phyloP scores from a whole-genome alignment of 2,888 invertebrate genomes.

The Drosophila phalerata region DNA sequence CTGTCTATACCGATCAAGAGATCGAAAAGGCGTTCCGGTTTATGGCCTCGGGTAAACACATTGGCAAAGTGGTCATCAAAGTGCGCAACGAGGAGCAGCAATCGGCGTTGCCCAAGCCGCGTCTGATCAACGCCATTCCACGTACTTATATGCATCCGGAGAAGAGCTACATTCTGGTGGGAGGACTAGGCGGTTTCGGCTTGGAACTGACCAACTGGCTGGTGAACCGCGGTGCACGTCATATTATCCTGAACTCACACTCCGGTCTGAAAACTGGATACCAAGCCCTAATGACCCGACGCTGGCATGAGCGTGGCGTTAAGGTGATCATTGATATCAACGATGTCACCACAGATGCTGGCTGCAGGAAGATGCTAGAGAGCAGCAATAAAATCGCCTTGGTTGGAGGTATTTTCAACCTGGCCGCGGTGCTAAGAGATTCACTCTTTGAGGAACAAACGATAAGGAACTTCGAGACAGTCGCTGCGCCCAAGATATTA shows the following conservation, averaged over 20 bases:
- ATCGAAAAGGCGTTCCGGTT: conserved; percentile 96
- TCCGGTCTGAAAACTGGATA: conserved; percentile 96
- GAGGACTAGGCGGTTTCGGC: conserved; percentile 98
- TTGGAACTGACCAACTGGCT: conserved; percentile 97
- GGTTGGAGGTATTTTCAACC: conserved; percentile 96
- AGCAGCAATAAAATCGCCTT: conserved; percentile 89
- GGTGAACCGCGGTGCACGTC: conserved; percentile 93
- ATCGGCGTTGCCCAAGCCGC: conserved; percentile 86
- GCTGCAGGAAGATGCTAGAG: conserved; percentile 88
- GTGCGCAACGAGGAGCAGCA: conserved; percentile 92
- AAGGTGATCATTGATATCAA: conserved; percentile 88
- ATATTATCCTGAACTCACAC: conserved; percentile 95
- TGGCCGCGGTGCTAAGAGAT: conserved; percentile 96
- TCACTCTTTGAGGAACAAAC: conserved; percentile 94
- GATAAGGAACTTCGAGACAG: conserved; percentile 91
- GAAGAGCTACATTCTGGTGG: conserved; percentile 91
- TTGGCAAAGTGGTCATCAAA: conserved; percentile 97
- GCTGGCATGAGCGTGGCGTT: conserved; percentile 89
- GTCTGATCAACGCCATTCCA: conserved; percentile 92
- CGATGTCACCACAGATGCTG: conserved; percentile 88
- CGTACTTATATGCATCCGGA: conserved; percentile 93
- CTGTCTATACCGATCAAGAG: conserved; percentile 94
- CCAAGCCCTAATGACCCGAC: conserved; percentile 93
- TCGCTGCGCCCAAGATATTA: conserved; percentile 93
- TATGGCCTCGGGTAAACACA: conserved; percentile 99